Percentiles rank a stretch among this genome's conserved stretches.
Conservation (phyloP, 2,888 invertebrate genomes). For the Nemurella pictetii region DNA sequence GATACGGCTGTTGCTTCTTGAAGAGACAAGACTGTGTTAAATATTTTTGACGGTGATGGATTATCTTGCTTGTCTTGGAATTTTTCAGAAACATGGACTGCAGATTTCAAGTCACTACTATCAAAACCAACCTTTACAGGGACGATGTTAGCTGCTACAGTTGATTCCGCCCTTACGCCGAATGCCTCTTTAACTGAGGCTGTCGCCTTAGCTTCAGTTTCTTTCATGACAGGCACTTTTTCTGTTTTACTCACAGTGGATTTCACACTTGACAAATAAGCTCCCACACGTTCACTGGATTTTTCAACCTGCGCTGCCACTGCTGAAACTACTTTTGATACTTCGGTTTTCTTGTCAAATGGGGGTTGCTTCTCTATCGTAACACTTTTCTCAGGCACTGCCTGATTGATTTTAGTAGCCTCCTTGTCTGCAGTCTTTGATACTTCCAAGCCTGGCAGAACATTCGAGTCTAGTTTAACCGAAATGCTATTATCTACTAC, state of each 20-base stretch:
- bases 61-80: not conserved
- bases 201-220: slow-evolving; percentile 10
- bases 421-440: not conserved
- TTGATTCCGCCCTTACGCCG: too few relatives aligned
- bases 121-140: not conserved
- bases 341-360: not conserved
- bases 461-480: not conserved
- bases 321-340: not conserved
- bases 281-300: not conserved
- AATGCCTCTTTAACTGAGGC: too few relatives aligned
- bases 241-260: not conserved
- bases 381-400: not conserved
- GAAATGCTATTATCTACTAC: not conserved
- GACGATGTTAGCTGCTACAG: not conserved
- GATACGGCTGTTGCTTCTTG: not conserved
- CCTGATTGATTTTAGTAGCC: not conserved
- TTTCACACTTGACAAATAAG: not conserved
- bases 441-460: not conserved
- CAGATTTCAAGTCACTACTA: not conserved
- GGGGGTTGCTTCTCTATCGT: not conserved
- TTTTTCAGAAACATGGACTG: too few relatives aligned
- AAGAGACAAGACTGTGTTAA: too few relatives aligned
- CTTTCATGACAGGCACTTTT: not conserved
- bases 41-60: not conserved
- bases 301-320: not conserved